Base-by-base conservation (phyloP, 2,113 vertebrate species). In the Tauraco erythrolophus region DNA sequence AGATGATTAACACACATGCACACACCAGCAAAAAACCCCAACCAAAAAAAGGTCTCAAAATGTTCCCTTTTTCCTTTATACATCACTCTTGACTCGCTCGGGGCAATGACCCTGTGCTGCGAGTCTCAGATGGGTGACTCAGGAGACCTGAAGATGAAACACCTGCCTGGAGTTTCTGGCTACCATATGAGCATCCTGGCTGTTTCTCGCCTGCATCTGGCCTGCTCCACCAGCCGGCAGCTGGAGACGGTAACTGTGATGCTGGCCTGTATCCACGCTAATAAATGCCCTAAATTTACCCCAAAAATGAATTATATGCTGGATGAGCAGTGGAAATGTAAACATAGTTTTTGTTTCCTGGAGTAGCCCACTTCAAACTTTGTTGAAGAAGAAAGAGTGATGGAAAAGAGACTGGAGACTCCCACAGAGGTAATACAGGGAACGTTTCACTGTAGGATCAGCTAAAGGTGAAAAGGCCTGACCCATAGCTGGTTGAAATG, bases 41-140 rank as follows among this genome's bases (percentile, higher is more conserved):
- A 74, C 25, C 43, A 28, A n/a, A 60, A 54, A 41, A 53, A 72
- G 0, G 27, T 21, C 58, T 87, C 19, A 14, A 82, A 70, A 75
- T 53, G 22, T 54, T 94, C 51, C 17, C 39, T 60, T 97, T 96
- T 89, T 66, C n/a, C 78, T 89, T 94, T 83, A 77, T 60, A 50
- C 35, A 46, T 78, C 85, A 53, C 81, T 72, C 70, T 66, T 45
- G 66, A 58, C 37, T 96, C 93, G 88, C 88, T 61, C 62, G 61
- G 68, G 74, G 79, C 2, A 0, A 77, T 50, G 72, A 79, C 84
- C 84, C 51, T 81, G 11, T 39, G 28, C 48, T 19, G 2, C 14
- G 11, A 58, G 82, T 81, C 89, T 93, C 75, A 87, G 92, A 84
- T 0, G 10, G 70, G 91, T 97, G 97, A 97, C 88, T 98, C 92